A percentile compares a stretch with the other conserved stretches of the same genome.
Evolutionary conservation across 1,140 invertebrate genomes (phyloP).

Genomic region (Drosophila sturtevanti): DNA sequence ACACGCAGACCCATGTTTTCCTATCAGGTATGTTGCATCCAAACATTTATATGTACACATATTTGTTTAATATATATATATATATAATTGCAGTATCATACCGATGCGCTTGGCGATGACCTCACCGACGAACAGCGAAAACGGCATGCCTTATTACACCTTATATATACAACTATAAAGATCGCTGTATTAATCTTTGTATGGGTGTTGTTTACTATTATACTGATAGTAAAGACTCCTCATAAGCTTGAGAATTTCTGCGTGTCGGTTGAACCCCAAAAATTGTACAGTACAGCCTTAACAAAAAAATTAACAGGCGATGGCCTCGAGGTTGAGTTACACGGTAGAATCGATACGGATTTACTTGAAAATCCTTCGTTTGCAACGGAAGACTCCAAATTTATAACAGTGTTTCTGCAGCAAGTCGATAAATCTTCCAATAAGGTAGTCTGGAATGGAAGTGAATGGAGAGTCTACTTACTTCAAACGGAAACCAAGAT

Average conservation of each 20-base stretch:
- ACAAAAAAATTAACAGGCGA: not conserved
- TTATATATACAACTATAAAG: not conserved
- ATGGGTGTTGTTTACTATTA: not conserved
- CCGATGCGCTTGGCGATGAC: not conserved
- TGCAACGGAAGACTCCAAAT: not conserved
- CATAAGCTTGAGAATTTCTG: not conserved
- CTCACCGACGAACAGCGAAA: not conserved
- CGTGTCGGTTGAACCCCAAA: not conserved
- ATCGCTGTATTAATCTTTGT: not conserved
- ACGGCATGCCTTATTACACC: not conserved
- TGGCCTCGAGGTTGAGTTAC: not conserved
- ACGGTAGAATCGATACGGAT: not conserved
- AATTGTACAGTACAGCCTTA: not conserved
- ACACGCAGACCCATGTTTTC: not conserved
- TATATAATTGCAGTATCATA: not conserved
- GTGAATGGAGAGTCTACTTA: not conserved
- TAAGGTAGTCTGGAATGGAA: not conserved
- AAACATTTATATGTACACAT: not conserved
- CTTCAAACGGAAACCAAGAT: no score
- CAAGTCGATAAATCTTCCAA: not conserved
- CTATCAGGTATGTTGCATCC: not conserved
- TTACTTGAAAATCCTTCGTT: not conserved
- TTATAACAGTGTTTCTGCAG: not conserved
- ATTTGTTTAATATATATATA: not conserved
- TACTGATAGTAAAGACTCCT: not conserved